These are phyloP conservation scores for Colaptes auratus DNA, from an alignment of 2,113 vertebrate species.

Conservation along the genomic window DNA sequence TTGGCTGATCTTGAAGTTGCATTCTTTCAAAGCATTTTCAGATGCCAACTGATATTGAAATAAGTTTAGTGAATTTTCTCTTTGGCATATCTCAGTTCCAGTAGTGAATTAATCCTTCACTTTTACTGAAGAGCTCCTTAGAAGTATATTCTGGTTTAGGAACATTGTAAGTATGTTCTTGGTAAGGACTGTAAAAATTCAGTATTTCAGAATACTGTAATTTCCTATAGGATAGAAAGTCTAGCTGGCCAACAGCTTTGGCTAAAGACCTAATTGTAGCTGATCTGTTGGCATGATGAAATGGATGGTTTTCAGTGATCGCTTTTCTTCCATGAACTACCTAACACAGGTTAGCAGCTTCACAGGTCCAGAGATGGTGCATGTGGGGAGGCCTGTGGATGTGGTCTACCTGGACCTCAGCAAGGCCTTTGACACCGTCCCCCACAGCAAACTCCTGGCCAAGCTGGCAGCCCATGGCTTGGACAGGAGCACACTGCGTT, in stretches of 20 bases:
- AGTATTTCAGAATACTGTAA: neutral
- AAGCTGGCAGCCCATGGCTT: no score
- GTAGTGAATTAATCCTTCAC: neutral
- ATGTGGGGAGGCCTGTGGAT: no score
- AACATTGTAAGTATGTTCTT: neutral
- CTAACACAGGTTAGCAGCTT: neutral
- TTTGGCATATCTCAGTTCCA: neutral
- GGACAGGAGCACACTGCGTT: no score
- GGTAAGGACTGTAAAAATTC: neutral
- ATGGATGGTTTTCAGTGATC: neutral
- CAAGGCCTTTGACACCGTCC: no score
- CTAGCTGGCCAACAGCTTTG: neutral
- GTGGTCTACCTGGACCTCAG: no score
- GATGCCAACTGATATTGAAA: neutral
- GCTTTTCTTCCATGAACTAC: neutral
- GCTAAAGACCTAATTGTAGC: neutral
- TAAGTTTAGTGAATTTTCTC: neutral
- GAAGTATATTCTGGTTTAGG: neutral
- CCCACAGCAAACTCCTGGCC: no score
- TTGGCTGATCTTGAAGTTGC: neutral
- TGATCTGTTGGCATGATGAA: neutral
- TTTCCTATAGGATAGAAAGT: neutral
- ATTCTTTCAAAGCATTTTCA: neutral
- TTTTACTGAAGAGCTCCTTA: neutral
- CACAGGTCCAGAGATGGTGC: neutral